Base-by-base conservation (phyloP, 2,888 invertebrate species). In the Eutolmus rufibarbis region DNA sequence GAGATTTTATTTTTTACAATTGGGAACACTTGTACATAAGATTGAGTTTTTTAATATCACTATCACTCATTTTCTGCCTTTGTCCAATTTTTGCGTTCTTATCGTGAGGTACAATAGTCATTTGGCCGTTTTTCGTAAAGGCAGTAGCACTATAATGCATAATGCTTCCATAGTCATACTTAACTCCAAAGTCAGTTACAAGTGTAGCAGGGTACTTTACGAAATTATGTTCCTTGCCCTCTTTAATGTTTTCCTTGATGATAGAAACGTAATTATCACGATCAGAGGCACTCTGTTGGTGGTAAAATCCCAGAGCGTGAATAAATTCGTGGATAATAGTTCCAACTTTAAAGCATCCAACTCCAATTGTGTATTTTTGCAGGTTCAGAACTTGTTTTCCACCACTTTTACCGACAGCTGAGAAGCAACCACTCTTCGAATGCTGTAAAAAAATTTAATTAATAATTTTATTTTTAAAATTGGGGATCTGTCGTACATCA, bases 91-190 rank as follows among this genome's bases (percentile, higher is more conserved):
- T 89, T 8, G 90, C 91, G 3, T 88, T 89, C 1, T 89, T 89
- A 14, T 89, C 88, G 12, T 89, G 46, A 0, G 96, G 93, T 19
- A 95, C 93, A 76, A 97, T 96, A 0, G 97, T 97, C 81, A 95
- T 94, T 90, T 94, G 91, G 0, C 94, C 94, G 91, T 97, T 96
- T 86, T 91, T 94, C 0, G 96, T 95, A 92, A 97, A 97, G 0
- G 96, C 96, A 46, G 94, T 94, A 31, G 94, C 93, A 0, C 96
- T 95, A 91, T 97, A 97, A 90, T 97, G 97, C 96, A 97, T 95
- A 0, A 97, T 95, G 89, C 96, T 96, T 89, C 94, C 94, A 91
- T 95, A 97, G 91, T 97, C 97, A 90, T 97, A 97, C 0, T 93
- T 92, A 84, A 96, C 94, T 0, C 95, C 95, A 90, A 94, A 96